These are phyloP conservation scores for Osmerus eperlanus DNA, from an alignment of 2,113 vertebrate genomes.

Conservation along the genomic window DNA sequence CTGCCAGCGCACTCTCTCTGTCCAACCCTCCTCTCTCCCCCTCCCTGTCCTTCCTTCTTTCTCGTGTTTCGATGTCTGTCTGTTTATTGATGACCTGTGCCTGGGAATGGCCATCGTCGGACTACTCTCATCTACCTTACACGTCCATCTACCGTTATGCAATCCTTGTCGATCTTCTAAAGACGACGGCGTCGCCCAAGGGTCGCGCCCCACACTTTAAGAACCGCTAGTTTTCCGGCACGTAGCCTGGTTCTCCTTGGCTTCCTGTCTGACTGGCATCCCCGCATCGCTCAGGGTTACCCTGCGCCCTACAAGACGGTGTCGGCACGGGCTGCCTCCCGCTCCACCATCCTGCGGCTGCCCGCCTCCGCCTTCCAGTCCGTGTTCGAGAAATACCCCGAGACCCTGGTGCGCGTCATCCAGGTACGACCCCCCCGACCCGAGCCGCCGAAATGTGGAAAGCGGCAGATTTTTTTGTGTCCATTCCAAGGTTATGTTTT, in stretches of 20 bases:
- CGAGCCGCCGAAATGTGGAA: background rate
- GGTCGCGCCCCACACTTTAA: no score
- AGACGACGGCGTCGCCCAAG: no score
- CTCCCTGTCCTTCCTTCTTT: no score
- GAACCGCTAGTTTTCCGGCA: no score
- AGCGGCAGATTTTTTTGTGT: background rate
- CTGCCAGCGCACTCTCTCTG: no score
- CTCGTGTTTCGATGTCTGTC: no score
- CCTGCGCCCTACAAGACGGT: slow-evolving; percentile 90
- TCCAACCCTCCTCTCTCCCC: background rate
- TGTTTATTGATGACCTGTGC: no score
- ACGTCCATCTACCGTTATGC: background rate
- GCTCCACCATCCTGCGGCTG: slow-evolving; percentile 83
- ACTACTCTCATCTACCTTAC: background rate
- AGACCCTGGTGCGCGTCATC: slow-evolving; percentile 91
- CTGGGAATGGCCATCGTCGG: no score
- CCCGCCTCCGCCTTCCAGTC: slow-evolving; percentile 89
- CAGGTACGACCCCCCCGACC: slow-evolving; percentile 75
- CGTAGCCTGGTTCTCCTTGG: no score
- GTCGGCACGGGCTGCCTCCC: slow-evolving; percentile 78
- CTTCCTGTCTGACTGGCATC: background rate
- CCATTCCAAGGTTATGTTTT: background rate
- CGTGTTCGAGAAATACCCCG: slow-evolving; percentile 90
- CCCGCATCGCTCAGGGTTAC: slow-evolving; percentile 75
- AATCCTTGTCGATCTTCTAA: no score